Conservation (phyloP, 1,140 invertebrate species). For the Cecropterus lyciades region DNA sequence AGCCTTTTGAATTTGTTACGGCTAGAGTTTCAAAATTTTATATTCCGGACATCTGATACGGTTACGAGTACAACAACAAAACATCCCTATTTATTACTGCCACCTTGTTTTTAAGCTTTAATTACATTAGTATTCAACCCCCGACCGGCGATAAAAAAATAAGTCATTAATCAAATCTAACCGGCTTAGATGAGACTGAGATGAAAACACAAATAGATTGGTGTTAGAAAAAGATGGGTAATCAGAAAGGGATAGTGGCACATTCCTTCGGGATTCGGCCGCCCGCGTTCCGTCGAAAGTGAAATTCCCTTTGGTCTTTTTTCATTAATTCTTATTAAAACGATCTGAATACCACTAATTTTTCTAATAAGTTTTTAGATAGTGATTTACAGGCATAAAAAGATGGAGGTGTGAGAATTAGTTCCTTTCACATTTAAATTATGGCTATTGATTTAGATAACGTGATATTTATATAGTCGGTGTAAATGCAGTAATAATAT, state of each 20-base stretch:
- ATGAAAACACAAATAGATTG: constrained; percentile 1
- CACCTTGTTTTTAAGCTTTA: constrained; percentile 44
- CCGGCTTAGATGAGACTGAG: constrained; percentile 54
- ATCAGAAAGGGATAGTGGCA: constrained; percentile 63
- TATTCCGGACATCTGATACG: too few species aligned
- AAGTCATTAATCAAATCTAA: constrained; percentile 74
- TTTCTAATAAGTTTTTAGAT: constrained; percentile 48
- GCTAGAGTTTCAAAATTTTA: too few species aligned
- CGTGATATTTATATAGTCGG: not conserved
- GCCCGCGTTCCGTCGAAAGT: constrained; percentile 67
- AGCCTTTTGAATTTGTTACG: too few species aligned
- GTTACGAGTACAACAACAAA: too few species aligned
- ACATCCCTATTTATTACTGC: constrained; percentile 26
- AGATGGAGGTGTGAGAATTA: constrained; percentile 42
- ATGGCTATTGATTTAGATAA: constrained; percentile 28
- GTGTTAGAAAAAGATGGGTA: constrained; percentile 49
- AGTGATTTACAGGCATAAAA: constrained; percentile 44
- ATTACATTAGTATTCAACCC: constrained; percentile 60
- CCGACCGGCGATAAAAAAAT: constrained; percentile 58
- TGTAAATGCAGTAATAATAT: not conserved
- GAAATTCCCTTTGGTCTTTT: constrained; percentile 61
- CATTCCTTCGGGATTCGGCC: constrained; percentile 62
- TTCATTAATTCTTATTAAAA: constrained; percentile 56
- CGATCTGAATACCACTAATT: constrained; percentile 57
- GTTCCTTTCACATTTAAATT: constrained; percentile 22